Evolutionary conservation across 2,888 invertebrate genomes (phyloP).

Genomic region (Chydorus sphaericus): DNA sequence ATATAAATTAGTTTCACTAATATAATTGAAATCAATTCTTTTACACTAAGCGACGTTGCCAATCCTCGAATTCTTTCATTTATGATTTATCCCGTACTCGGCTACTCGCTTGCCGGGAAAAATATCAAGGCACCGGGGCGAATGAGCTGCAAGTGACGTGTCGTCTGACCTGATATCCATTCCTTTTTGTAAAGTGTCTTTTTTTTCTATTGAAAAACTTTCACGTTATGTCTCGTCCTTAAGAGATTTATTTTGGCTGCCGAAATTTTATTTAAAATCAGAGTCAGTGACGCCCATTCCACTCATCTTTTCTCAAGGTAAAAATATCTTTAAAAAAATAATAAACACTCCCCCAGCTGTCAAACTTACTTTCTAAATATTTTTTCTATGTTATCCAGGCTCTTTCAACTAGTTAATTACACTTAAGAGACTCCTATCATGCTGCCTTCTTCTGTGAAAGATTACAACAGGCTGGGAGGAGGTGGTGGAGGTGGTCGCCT

Average conservation of each 20-base stretch:
- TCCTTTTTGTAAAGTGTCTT: neutral
- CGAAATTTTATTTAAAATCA: too few species aligned
- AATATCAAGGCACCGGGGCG: neutral
- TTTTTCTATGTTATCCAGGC: neutral
- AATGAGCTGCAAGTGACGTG: neutral
- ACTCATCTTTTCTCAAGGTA: neutral
- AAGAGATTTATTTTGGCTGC: too few species aligned
- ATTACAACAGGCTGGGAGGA: neutral
- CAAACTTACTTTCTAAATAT: neutral
- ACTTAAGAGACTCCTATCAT: conserved; percentile 4
- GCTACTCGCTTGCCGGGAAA: neutral
- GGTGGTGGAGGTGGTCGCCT: neutral
- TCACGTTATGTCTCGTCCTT: too few species aligned
- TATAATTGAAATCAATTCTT: too few species aligned
- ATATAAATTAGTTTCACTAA: too few species aligned
- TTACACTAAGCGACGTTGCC: too few species aligned
- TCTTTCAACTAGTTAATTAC: neutral
- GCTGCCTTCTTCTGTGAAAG: conserved; percentile 5
- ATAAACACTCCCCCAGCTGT: neutral
- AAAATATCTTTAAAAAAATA: neutral
- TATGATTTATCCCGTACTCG: too few species aligned
- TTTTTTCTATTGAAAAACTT: neutral
- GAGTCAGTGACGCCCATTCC: neutral
- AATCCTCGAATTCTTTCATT: too few species aligned
- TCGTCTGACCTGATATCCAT: neutral